Evolutionary conservation across 2,113 vertebrate species (phyloP).

Genomic region (Oxygymnocypris stewartii): DNA sequence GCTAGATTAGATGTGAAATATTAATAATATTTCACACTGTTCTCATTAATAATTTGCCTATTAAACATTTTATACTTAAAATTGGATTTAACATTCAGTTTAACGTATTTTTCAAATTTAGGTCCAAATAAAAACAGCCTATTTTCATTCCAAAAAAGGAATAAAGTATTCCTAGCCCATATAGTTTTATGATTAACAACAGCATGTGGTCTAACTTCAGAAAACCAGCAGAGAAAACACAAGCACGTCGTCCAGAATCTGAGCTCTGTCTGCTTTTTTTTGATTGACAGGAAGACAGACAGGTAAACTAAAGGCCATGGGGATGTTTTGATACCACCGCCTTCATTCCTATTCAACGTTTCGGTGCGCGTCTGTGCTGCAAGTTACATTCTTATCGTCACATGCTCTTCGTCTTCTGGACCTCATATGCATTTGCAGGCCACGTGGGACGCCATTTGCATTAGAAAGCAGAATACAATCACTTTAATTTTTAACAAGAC

Average conservation of each 20-base stretch:
- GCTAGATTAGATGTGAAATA: background rate
- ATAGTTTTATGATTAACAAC: background rate
- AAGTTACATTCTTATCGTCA: conserved; percentile 48
- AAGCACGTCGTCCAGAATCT: conserved; percentile 7
- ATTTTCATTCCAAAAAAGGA: background rate
- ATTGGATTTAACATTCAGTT: background rate
- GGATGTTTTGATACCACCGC: conserved; percentile 40
- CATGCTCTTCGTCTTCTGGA: conserved; percentile 64
- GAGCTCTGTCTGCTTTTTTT: conserved; percentile 51
- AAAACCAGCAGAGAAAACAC: background rate
- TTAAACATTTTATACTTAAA: background rate
- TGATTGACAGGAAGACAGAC: conserved; percentile 75
- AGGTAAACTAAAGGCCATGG: conserved; percentile 75
- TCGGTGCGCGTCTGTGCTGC: conserved; percentile 42
- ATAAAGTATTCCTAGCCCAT: background rate
- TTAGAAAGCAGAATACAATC: conserved; percentile 69
- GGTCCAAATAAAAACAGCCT: background rate
- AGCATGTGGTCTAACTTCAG: background rate
- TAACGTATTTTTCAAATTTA: background rate
- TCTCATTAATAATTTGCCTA: background rate
- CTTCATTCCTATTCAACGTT: conserved; percentile 48
- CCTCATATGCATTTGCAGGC: conserved; percentile 70
- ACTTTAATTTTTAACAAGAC: conserved; percentile 83
- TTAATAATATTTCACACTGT: background rate
- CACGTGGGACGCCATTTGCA: conserved; percentile 78